Evolutionary conservation across 2,797 vertebrate genomes (phyloP).

Genomic region (Botia almorhae): DNA sequence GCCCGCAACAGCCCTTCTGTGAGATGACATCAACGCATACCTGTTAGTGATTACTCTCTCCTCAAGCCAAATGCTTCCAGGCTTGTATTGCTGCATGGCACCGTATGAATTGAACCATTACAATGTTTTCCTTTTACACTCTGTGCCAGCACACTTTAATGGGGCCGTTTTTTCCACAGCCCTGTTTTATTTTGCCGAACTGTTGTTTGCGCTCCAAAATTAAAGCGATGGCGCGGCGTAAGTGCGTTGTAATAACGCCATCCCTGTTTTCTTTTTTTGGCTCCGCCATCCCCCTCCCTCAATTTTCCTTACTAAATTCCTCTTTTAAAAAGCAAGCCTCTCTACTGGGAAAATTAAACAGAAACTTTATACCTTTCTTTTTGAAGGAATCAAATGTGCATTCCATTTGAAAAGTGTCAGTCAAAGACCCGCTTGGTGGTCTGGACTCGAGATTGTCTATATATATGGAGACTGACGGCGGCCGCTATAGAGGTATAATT

Average conservation of each 20-base stretch:
- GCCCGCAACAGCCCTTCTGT: conserved; percentile 24
- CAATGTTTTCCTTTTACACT: conserved; percentile 22
- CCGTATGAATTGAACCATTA: conserved; percentile 45
- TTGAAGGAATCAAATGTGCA: conserved; percentile 39
- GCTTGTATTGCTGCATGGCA: conserved; percentile 43
- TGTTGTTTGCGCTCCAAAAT: conserved; percentile 46
- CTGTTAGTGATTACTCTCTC: conserved; percentile 37
- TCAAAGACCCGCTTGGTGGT: conserved; percentile 45
- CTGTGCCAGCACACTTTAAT: conserved; percentile 41
- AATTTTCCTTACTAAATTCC: background rate
- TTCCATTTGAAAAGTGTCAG: conserved; percentile 37
- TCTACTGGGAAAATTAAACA: conserved; percentile 46
- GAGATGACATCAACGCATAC: conserved; percentile 39
- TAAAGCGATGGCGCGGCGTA: conserved; percentile 17
- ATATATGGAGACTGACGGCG: conserved; percentile 11
- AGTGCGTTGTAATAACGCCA: conserved; percentile 20
- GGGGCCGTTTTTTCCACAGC: conserved; percentile 27
- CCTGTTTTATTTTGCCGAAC: conserved; percentile 43
- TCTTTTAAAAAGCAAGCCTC: conserved; percentile 37
- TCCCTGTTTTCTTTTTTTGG: conserved; percentile 24
- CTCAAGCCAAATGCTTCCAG: conserved; percentile 40
- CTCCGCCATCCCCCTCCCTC: conserved; percentile 3
- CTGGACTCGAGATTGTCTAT: conserved; percentile 27
- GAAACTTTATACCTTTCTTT: conserved; percentile 47
- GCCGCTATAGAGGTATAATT: conserved; percentile 6